Evolutionary conservation across 2,888 invertebrate genomes (phyloP), one percentile per base, ranked within the genome.

Genomic region (Lasioglossum vierecki): DNA sequence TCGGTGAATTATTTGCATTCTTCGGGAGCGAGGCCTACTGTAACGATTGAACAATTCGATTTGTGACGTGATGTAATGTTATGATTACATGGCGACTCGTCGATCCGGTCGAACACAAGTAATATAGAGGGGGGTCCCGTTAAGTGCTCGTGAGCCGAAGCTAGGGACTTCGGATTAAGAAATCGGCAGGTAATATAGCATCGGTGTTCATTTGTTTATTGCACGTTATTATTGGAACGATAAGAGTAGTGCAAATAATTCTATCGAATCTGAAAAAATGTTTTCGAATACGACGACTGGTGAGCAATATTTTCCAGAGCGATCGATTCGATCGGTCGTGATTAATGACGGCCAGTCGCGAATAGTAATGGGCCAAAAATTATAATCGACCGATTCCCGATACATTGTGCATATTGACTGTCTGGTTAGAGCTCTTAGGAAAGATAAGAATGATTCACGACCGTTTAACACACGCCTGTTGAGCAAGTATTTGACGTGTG

Each of bases 381-480:
- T 30, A 63, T 63, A 63, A 63, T 63, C 39, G 4, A 39, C 18
- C 39, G 39, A 68, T 39, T 63, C 63, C 18, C 30, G 15, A 68
- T 68, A 35, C 8, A 35, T 30, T 30, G 18, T 11, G 68, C 22
- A 68, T 39, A 35, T 35, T 18, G 35, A 35, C 66, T 66, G 30
- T 63, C 30, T 63, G 18, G 68, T 68, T 35, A 22, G 68, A 35
- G 68, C 68, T 35, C 68, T 35, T 35, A 22, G 22, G 4, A 22
- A 8, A 35, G 68, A 68, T 68, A 68, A 68, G 68, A 39, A 22
- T 68, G 68, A 68, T 68, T 68, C 68, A 68, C 22, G 39, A 39
- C 35, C 68, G 9, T 68, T 68, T 68, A 68, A 68, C 57, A 57
- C 39, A 22, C 22, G 68, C 39, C 39, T 8, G 68, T 39, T 35